These are phyloP conservation scores for Neolamprologus sp. DNA, from an alignment of 2,113 vertebrate genomes.

Conservation along the genomic window DNA sequence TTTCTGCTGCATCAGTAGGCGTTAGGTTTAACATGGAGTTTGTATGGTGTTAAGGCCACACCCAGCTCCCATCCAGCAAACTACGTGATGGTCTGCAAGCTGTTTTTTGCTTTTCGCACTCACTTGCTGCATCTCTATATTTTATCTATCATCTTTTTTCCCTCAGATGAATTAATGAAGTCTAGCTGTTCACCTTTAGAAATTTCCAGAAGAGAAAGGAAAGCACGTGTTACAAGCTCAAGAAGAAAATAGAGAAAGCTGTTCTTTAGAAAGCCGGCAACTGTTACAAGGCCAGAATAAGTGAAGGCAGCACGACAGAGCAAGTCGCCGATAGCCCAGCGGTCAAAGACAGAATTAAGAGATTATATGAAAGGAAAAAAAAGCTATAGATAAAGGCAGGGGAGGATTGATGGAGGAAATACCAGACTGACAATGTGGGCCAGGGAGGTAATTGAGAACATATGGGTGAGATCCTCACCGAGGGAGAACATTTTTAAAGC, in stretches of 20 bases:
- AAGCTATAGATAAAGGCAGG: slow-evolving; percentile 4
- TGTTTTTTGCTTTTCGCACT: background rate
- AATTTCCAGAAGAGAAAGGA: background rate
- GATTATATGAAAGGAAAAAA: background rate
- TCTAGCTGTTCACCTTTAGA: background rate
- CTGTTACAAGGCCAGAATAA: background rate
- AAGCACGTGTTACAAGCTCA: background rate
- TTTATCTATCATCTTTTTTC: background rate
- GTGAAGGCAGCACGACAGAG: background rate
- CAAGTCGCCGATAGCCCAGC: background rate
- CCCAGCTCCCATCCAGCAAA: background rate
- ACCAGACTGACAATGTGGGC: slow-evolving; percentile 74
- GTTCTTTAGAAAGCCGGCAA: background rate
- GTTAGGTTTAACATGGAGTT: background rate
- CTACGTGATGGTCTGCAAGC: background rate
- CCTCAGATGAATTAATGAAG: background rate
- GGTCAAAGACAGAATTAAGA: background rate
- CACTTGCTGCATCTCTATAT: background rate
- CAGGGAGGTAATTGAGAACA: slow-evolving; percentile 75
- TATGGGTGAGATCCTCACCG: slow-evolving; percentile 56
- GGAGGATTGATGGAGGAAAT: slow-evolving; percentile 67
- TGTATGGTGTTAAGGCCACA: background rate
- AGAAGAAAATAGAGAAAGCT: background rate
- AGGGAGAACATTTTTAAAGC: background rate
- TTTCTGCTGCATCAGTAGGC: background rate